phyloP scores from a whole-genome alignment of 2,888 invertebrate species.

The Cephus nigrinus region DNA sequence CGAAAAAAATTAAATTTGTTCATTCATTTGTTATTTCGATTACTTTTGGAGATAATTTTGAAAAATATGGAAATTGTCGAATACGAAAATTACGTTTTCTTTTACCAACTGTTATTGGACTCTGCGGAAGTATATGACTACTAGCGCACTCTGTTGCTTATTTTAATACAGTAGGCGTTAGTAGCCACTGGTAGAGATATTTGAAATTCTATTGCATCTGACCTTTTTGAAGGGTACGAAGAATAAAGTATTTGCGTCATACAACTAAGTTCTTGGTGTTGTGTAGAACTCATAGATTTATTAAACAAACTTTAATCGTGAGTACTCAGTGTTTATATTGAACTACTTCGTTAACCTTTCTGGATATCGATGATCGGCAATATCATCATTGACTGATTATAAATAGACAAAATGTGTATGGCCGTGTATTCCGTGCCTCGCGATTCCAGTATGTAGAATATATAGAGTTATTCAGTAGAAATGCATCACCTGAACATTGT shows the following conservation, averaged over 20 bases:
- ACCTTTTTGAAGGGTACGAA: background rate
- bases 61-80: background rate
- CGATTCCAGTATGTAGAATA: no score
- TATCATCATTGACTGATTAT: no score
- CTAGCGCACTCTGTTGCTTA: background rate
- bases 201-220: background rate
- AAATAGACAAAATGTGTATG: no score
- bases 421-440: no score
- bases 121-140: background rate
- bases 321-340: background rate
- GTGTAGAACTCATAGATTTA: background rate
- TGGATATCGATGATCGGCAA: background rate
- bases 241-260: background rate
- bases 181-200: background rate
- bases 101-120: background rate
- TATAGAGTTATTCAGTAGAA: no score
- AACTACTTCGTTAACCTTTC: background rate
- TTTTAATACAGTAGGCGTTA: background rate
- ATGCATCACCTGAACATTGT: no score
- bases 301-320: background rate
- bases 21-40: background rate
- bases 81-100: background rate
- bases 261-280: background rate
- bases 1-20: background rate
- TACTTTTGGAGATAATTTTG: background rate